These are phyloP conservation scores for Perca schrenkii DNA, from an alignment of 2,113 vertebrate species.

Conservation along the genomic window DNA sequence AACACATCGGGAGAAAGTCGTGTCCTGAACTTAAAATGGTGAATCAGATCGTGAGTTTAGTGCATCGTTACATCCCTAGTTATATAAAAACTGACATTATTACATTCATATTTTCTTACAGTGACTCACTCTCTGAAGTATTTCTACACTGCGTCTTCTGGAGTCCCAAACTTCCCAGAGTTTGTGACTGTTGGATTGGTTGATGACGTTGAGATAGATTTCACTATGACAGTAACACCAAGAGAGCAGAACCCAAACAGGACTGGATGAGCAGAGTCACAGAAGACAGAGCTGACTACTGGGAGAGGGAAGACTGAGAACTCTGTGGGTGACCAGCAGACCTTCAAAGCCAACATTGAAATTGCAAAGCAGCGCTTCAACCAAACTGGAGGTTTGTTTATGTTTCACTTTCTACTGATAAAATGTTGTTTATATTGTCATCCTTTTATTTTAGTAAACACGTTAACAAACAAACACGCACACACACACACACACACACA, in stretches of 20 bases:
- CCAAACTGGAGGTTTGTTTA: constrained; percentile 68
- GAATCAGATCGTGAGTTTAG: no score
- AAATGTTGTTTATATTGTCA: constrained; percentile 1
- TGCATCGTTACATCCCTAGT: no score
- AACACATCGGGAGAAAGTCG: no score
- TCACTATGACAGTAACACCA: constrained; percentile 64
- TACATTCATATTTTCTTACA: background rate
- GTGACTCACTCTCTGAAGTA: constrained; percentile 53
- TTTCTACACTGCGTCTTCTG: constrained; percentile 30
- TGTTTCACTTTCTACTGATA: constrained; percentile 7
- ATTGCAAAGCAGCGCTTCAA: constrained; percentile 28
- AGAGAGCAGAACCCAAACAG: constrained; percentile 5
- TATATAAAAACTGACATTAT: no score
- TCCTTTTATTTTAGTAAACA: background rate
- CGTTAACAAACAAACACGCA: background rate
- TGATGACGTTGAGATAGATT: rapidly evolving
- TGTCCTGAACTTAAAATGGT: no score
- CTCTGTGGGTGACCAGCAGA: rapidly evolving
- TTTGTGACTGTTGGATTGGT: constrained; percentile 46
- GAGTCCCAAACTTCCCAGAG: constrained; percentile 61
- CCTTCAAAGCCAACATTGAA: background rate
- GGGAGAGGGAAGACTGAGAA: background rate
- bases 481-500: constrained; percentile 3
- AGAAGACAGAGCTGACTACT: background rate
- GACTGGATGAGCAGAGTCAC: constrained; percentile 48